Evolutionary conservation across 2,888 invertebrate species (phyloP).

Genomic region (Horisme vitalbata): DNA sequence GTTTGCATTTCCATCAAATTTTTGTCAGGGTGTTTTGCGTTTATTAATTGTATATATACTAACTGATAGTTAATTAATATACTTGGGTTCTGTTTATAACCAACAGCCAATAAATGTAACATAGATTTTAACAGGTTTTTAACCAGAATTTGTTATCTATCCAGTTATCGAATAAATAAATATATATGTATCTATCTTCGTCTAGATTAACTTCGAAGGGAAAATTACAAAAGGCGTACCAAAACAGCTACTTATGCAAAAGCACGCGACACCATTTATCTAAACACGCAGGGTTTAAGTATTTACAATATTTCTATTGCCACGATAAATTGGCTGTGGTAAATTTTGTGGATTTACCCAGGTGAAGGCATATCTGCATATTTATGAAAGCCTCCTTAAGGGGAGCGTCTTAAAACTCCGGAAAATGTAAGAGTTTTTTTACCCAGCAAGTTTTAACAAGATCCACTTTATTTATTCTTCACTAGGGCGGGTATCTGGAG

Average conservation of each 20-base stretch:
- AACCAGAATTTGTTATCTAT: too few relatives aligned
- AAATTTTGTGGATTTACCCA: slow-evolving; percentile 77
- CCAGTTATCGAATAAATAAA: too few relatives aligned
- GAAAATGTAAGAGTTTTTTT: slow-evolving; percentile 70
- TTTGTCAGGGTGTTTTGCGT: too few relatives aligned
- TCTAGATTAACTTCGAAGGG: slow-evolving; percentile 9
- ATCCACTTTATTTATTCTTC: slow-evolving; percentile 77
- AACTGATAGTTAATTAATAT: too few relatives aligned
- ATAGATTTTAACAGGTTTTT: too few relatives aligned
- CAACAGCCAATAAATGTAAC: too few relatives aligned
- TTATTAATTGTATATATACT: too few relatives aligned
- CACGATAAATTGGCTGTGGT: slow-evolving; percentile 74
- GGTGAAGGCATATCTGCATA: slow-evolving; percentile 82
- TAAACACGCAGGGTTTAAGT: slow-evolving; percentile 67
- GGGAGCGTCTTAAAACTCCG: slow-evolving; percentile 75
- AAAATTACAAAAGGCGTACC: slow-evolving; percentile 9
- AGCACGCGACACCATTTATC: slow-evolving; percentile 66
- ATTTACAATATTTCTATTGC: slow-evolving; percentile 78
- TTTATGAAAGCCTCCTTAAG: slow-evolving; percentile 77
- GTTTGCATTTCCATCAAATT: too few relatives aligned
- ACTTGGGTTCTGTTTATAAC: too few relatives aligned
- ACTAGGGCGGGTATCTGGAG: slow-evolving; percentile 66
- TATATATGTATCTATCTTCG: background rate
- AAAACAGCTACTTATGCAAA: slow-evolving; percentile 73
- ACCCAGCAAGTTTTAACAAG: slow-evolving; percentile 79